Conservation (phyloP, 2,797 vertebrate genomes). For the Artibeus lituratus region DNA sequence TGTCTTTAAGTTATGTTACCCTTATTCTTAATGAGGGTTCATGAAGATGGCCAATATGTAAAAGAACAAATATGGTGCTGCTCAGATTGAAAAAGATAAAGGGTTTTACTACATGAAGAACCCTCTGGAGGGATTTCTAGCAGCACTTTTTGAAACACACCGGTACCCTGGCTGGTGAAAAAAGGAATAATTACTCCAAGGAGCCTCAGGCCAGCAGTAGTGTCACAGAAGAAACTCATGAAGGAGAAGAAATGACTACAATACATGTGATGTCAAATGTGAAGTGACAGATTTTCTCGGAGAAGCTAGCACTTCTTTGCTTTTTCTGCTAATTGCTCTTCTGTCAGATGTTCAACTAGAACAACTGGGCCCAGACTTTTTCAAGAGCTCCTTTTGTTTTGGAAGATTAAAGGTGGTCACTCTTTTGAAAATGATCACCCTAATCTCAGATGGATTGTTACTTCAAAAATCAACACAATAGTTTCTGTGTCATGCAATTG, state of each 20-base stretch:
- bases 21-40: not conserved
- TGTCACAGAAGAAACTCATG: not conserved
- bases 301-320: conserved; percentile 33
- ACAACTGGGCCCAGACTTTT: conserved; percentile 37
- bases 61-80: not conserved
- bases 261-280: not conserved
- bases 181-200: not conserved
- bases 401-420: conserved; percentile 78
- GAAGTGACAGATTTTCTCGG: conserved; percentile 43
- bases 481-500: conserved; percentile 66
- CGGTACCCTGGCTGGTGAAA: not conserved
- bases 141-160: not conserved
- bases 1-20: not conserved
- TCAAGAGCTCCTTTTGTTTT: conserved; percentile 68
- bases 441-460: conserved; percentile 76
- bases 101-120: not conserved
- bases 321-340: conserved; percentile 51
- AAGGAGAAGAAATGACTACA: not conserved
- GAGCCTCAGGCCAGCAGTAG: not conserved
- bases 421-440: conserved; percentile 75
- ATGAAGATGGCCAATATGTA: not conserved
- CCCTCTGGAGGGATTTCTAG: not conserved
- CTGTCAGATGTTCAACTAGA: conserved; percentile 62
- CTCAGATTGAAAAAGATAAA: not conserved
- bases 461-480: conserved; percentile 75